Evolutionary conservation across 2,797 vertebrate genomes (phyloP).

Genomic region (Fistularia tabacaria): DNA sequence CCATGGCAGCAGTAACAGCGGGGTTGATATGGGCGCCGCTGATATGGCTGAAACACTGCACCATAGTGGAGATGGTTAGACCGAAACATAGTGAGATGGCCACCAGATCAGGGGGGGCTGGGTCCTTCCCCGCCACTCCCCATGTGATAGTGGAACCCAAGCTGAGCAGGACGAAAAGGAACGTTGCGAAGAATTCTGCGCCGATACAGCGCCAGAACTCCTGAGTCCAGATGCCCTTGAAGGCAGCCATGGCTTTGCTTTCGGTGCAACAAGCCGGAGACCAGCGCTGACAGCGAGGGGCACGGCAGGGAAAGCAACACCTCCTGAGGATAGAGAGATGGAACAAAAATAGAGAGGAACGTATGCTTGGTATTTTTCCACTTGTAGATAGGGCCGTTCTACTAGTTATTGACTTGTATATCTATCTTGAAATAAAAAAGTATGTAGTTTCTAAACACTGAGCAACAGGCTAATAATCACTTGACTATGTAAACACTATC

Average conservation of each 20-base stretch:
- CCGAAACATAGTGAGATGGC: constrained; percentile 90
- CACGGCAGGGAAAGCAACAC: constrained; percentile 27
- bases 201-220: constrained; percentile 87
- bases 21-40: constrained; percentile 90
- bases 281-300: neutral
- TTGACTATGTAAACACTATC: too few relatives aligned
- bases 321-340: constrained; percentile 28
- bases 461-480: too few relatives aligned
- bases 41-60: constrained; percentile 88
- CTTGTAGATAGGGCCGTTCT: neutral
- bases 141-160: constrained; percentile 88
- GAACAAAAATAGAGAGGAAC: neutral
- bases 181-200: constrained; percentile 84
- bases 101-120: constrained; percentile 76
- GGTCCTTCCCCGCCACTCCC: constrained; percentile 66
- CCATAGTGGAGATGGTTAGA: constrained; percentile 87
- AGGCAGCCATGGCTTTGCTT: constrained; percentile 81
- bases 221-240: constrained; percentile 90
- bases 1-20: constrained; percentile 84
- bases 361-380: neutral
- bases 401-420: too few relatives aligned
- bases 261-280: constrained; percentile 52
- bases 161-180: constrained; percentile 85
- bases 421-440: too few relatives aligned
- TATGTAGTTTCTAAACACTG: too few relatives aligned